Conservation (phyloP, 2,888 invertebrate species). For the Petrolisthes manimaculis region DNA sequence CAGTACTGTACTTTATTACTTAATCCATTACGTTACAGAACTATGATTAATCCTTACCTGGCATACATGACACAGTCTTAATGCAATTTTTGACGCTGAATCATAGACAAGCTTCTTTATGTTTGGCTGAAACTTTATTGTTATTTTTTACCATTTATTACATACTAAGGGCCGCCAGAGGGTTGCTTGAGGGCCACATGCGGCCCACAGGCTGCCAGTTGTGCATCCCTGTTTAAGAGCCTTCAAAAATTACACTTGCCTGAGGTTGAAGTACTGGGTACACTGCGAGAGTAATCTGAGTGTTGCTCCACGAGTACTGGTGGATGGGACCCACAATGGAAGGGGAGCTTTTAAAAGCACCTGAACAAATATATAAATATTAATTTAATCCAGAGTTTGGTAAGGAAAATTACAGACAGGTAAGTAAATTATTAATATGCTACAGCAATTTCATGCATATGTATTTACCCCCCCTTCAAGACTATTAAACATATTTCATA, state of each 20-base stretch:
- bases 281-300: slow-evolving; percentile 71
- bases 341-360: slow-evolving; percentile 71
- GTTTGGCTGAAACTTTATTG: not conserved
- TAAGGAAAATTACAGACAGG: not conserved
- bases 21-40: not conserved
- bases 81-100: not conserved
- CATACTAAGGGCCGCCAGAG: no score
- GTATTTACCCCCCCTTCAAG: not conserved
- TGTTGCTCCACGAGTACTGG: slow-evolving; percentile 70
- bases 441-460: not conserved
- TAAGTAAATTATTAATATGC: not conserved
- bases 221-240: no score
- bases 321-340: slow-evolving; percentile 72
- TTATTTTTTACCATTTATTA: no score
- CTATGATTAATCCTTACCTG: no score
- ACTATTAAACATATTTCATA: not conserved
- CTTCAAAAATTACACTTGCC: slow-evolving; percentile 67
- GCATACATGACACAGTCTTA: no score
- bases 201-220: no score
- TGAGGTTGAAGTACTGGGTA: slow-evolving; percentile 72
- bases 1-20: not conserved
- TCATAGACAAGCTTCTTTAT: not conserved
- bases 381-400: not conserved
- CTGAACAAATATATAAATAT: slow-evolving; percentile 49
- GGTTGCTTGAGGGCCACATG: no score